Conservation (phyloP, 2,797 vertebrate genomes). For the Pangasius mekongensis region DNA sequence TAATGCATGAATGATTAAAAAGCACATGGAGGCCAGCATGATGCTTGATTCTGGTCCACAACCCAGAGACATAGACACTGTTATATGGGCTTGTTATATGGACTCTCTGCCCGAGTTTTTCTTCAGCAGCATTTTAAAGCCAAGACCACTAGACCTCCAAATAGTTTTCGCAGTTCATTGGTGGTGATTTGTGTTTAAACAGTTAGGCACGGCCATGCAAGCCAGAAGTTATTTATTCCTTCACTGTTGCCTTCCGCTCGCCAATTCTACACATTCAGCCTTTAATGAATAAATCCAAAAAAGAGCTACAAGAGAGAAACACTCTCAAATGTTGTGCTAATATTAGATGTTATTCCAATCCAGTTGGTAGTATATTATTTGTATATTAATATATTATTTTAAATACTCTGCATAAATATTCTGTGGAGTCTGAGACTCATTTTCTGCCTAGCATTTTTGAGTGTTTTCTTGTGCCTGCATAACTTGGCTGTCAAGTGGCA, state of each 20-base stretch:
- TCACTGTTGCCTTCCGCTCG: neutral
- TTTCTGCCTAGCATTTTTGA: neutral
- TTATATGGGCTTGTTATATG: conserved; percentile 31
- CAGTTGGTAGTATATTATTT: neutral
- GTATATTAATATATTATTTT: neutral
- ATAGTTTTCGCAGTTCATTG: conserved; percentile 31
- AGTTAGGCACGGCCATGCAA: neutral
- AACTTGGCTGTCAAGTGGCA: conserved; percentile 35
- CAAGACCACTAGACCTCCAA: conserved; percentile 29
- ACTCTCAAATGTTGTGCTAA: neutral
- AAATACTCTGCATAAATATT: neutral
- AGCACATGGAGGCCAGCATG: conserved; percentile 33
- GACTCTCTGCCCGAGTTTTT: conserved; percentile 2
- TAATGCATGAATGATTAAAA: conserved; percentile 47
- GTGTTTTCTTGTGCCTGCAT: conserved; percentile 26
- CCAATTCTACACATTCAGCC: neutral
- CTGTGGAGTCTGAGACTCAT: no score
- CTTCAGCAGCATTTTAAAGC: conserved; percentile 25
- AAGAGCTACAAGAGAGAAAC: neutral
- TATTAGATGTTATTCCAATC: neutral
- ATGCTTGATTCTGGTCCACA: conserved; percentile 33
- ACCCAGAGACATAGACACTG: conserved; percentile 26
- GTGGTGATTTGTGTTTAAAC: conserved; percentile 20
- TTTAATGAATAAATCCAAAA: conserved; percentile 14
- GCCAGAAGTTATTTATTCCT: conserved; percentile 1